Conservation (phyloP, 2,113 vertebrate genomes). For the Haemorhous mexicanus region DNA sequence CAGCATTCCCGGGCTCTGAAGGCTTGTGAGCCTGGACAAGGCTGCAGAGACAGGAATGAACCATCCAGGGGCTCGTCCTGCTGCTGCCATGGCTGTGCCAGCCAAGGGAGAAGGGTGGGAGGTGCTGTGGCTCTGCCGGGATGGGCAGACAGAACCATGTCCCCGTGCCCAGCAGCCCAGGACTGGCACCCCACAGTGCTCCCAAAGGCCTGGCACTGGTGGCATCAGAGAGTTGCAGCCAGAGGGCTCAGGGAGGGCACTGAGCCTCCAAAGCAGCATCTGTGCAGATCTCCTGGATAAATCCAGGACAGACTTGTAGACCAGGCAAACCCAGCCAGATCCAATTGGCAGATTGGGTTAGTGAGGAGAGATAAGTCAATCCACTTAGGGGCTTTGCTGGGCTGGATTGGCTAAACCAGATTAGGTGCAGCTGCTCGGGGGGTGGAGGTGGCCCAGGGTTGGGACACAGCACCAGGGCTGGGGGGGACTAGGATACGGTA, state of each 20-base stretch:
- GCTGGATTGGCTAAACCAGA: background rate
- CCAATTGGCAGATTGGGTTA: constrained; percentile 20
- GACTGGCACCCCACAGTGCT: fast-evolving
- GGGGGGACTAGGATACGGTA: background rate
- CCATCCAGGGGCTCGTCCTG: background rate
- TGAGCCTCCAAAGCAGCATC: background rate
- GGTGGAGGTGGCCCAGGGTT: background rate
- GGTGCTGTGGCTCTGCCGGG: background rate
- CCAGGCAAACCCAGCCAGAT: background rate
- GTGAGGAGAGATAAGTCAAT: constrained; percentile 13
- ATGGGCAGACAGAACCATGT: background rate
- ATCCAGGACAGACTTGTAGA: background rate
- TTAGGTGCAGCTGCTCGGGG: background rate
- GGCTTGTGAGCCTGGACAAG: background rate
- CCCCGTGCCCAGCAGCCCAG: background rate
- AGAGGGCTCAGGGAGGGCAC: background rate
- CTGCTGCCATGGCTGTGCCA: background rate
- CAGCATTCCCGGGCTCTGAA: background rate
- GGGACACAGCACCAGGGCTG: background rate
- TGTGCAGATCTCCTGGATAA: background rate
- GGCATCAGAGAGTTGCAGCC: background rate
- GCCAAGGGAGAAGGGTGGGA: background rate
- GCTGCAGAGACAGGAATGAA: background rate
- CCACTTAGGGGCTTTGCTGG: constrained; percentile 12
- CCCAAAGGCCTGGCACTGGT: background rate